phyloP scores from a whole-genome alignment of 1,140 invertebrate genomes.

The Acyrthosiphon pisum region DNA sequence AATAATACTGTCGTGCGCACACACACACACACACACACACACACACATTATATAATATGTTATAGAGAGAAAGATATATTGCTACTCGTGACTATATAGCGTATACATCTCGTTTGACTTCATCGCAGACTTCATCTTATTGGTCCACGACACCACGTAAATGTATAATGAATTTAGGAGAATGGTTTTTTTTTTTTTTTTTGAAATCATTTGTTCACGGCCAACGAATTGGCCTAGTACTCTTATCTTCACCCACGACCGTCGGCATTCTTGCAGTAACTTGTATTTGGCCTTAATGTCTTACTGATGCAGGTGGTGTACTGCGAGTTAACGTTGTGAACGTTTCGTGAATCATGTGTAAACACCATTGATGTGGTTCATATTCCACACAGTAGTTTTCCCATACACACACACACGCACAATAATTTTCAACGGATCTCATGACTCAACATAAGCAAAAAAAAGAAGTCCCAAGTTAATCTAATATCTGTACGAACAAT shows the following conservation, averaged over 20 bases:
- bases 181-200: neutral
- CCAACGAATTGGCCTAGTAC: neutral
- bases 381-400: neutral
- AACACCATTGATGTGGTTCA: neutral
- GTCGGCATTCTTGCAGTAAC: neutral
- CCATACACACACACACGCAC: too few species aligned
- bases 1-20: neutral
- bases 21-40: neutral
- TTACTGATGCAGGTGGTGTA: neutral
- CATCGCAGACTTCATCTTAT: constrained; percentile 3
- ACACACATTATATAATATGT: neutral
- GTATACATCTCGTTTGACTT: neutral
- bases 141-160: neutral
- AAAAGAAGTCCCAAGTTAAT: neutral
- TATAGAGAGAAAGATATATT: neutral
- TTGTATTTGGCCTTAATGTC: neutral
- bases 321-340: neutral
- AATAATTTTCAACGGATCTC: neutral
- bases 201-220: neutral
- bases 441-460: too few species aligned
- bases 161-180: neutral
- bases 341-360: too few species aligned
- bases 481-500: neutral
- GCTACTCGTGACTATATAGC: neutral
- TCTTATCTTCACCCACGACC: neutral